These are phyloP conservation scores for Molorchus minor DNA, from an alignment of 2,888 invertebrate species.

Conservation along the genomic window DNA sequence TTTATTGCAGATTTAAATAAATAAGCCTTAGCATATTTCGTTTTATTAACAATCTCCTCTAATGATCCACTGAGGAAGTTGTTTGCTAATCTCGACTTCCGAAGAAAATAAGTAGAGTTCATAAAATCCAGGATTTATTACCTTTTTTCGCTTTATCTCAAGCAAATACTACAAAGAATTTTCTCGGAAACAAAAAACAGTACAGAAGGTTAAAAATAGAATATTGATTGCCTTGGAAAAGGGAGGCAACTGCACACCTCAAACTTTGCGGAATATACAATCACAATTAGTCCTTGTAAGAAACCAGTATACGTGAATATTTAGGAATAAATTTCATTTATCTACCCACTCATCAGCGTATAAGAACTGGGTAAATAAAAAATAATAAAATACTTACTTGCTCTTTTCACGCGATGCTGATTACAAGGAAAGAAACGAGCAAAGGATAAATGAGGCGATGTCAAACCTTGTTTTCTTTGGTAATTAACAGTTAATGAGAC, in stretches of 20 bases:
- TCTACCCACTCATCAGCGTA: conserved; percentile 35
- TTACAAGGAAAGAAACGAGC: conserved; percentile 38
- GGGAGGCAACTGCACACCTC: no score
- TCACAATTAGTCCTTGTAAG: conserved; percentile 13
- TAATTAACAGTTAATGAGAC: conserved; percentile 45
- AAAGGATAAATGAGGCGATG: conserved; percentile 41
- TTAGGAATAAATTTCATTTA: conserved; percentile 25
- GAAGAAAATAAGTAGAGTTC: no score
- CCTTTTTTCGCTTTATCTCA: no score
- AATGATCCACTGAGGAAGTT: no score
- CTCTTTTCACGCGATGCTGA: conserved; percentile 43
- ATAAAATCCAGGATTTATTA: no score
- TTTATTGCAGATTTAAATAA: no score
- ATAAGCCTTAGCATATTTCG: no score
- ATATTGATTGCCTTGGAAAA: no score
- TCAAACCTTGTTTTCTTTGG: conserved; percentile 39
- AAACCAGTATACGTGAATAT: conserved; percentile 5
- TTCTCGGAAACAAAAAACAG: background rate
- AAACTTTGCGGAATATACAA: conserved; percentile 6
- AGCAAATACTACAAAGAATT: no score
- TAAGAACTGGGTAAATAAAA: conserved; percentile 29
- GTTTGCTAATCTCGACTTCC: no score
- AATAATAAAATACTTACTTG: conserved; percentile 40
- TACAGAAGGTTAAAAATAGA: background rate
- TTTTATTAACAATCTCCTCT: no score